Evolutionary conservation across 2,113 vertebrate genomes (phyloP).

Genomic region (Amia ocellicauda): DNA sequence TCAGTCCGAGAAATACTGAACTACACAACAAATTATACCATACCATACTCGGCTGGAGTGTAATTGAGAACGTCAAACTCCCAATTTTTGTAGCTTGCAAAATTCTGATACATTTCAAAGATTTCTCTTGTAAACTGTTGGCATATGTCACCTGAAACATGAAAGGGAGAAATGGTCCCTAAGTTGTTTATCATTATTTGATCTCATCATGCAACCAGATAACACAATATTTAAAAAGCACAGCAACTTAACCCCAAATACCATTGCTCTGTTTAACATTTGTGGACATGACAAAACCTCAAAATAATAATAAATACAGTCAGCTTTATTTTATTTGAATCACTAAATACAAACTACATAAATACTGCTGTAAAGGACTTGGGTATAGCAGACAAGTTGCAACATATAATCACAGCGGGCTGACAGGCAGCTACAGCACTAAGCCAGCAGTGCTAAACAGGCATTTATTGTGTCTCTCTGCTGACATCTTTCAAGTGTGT

Average conservation of each 20-base stretch:
- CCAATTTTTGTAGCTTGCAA: conserved; percentile 80
- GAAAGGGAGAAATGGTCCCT: conserved; percentile 7
- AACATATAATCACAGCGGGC: background rate
- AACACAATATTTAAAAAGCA: background rate
- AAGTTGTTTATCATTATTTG: background rate
- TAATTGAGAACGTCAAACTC: conserved; percentile 84
- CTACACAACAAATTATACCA: background rate
- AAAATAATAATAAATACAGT: no score
- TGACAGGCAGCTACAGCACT: background rate
- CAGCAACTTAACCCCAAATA: background rate
- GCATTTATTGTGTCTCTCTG: background rate
- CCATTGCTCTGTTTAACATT: background rate
- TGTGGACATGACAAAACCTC: background rate
- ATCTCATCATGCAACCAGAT: background rate
- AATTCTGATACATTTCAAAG: conserved; percentile 90
- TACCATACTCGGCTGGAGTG: conserved; percentile 78
- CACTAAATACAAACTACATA: no score
- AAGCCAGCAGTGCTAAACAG: background rate
- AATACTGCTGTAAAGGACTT: background rate
- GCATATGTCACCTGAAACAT: conserved; percentile 91
- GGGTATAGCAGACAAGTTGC: background rate
- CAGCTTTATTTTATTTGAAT: no score
- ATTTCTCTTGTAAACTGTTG: conserved; percentile 92
- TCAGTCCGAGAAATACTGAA: background rate
- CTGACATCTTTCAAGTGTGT: conserved; percentile 34